phyloP scores from a whole-genome alignment of 2,797 vertebrate genomes.

The Emys orbicularis region DNA sequence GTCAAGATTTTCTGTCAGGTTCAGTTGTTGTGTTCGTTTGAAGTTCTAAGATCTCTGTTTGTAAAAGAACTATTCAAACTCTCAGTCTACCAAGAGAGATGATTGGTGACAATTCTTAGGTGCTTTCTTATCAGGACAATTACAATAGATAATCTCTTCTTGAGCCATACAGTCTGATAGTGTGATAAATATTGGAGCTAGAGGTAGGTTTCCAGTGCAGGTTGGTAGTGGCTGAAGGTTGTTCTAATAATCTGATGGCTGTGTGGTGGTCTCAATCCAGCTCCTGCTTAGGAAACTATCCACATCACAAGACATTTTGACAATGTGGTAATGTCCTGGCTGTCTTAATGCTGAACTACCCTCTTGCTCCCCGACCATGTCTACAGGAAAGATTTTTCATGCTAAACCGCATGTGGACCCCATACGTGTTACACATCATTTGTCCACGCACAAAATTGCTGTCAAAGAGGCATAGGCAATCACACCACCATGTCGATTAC shows the following conservation, averaged over 20 bases:
- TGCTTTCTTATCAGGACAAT: background rate
- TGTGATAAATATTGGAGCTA: background rate
- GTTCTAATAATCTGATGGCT: fast-evolving
- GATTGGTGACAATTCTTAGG: background rate
- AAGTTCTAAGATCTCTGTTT: background rate
- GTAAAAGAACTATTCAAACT: background rate
- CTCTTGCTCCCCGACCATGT: background rate
- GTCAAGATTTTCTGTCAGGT: background rate
- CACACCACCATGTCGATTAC: fast-evolving
- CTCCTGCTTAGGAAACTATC: background rate
- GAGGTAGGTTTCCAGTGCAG: background rate
- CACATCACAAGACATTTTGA: background rate
- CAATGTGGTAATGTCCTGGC: background rate
- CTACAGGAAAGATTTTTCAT: background rate
- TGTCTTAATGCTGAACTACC: background rate
- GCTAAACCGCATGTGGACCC: background rate
- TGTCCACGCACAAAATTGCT: background rate
- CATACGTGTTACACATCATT: background rate
- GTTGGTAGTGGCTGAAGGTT: background rate
- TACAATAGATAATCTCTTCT: background rate
- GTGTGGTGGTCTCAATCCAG: background rate
- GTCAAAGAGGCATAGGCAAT: background rate
- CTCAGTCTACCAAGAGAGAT: background rate
- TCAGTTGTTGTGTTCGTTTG: background rate
- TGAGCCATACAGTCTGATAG: fast-evolving